Base-by-base conservation (phyloP, 1,140 invertebrate genomes). In the Pogonus chalceus region DNA sequence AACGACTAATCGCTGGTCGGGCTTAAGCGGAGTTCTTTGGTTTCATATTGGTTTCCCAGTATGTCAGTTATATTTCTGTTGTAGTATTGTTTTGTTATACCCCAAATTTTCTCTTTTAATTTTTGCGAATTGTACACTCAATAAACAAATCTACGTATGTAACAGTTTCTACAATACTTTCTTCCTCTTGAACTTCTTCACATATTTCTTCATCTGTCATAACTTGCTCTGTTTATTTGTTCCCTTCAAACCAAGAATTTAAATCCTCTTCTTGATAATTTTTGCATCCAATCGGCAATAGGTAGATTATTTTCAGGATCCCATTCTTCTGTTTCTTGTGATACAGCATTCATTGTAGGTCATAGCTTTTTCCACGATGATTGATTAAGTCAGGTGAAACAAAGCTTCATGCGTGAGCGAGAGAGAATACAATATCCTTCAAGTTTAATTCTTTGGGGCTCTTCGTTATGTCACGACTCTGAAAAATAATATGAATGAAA, bases 371-470 rank as follows among this genome's bases (percentile, higher is more conserved):
- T 64, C 61, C 64, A 64, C 54, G 55, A 65, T 55, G 57, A 62
- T 58, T 60, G 52, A 64, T 64, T 60, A 60, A 59, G 16, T 57
- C 20, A 52, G 47, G 35, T 39, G 57, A 57, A 55, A 64, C 55
- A 58, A 55, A 58, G 9, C 62, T 56, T 63, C 63, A 69, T 49
- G 63, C 60, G 46, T 65, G 55, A 55, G 62, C 60, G 48, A 67
- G 54, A 56, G 56, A 66, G 51, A 61, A 59, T 52, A 65, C 52
- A 39, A 63, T 62, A 59, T 65, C 59, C 54, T 59, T 63, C 21
- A 66, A 57, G 47, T 60, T 66, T 51, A 66, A 60, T 53, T 23
- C 49, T 62, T 66, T 74, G 67, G 51, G 72, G n/a, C n/a, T n/a
- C n/a, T n/a, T n/a, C n/a, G n/a, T n/a, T n/a, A n/a, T n/a, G n/a